Percentiles rank a stretch among this genome's conserved stretches.
These are phyloP conservation scores for Rhaphigaster nebulosa DNA, from an alignment of 2,888 invertebrate genomes.

Conservation along the genomic window DNA sequence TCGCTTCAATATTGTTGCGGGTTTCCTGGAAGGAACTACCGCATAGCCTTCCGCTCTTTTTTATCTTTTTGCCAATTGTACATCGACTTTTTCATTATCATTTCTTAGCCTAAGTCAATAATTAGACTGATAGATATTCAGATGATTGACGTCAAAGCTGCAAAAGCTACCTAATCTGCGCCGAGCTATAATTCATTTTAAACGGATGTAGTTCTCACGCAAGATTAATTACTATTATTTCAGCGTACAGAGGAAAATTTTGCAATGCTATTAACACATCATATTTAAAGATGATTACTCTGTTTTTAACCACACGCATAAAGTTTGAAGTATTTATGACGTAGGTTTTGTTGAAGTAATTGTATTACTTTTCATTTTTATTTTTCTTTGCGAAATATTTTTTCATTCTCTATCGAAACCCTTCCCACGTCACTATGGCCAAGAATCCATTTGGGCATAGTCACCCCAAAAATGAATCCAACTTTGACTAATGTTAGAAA, in stretches of 20 bases:
- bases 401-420: not conserved
- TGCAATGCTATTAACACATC: not conserved
- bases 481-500: too few species aligned
- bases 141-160: not conserved
- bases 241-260: not conserved
- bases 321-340: not conserved
- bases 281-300: slow-evolving; percentile 1
- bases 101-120: not conserved
- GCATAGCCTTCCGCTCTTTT: not conserved
- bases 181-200: not conserved
- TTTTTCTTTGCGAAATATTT: not conserved
- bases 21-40: not conserved
- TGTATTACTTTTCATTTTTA: not conserved
- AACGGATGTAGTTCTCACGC: not conserved
- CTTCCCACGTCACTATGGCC: too few species aligned
- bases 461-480: too few species aligned
- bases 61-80: not conserved
- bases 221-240: not conserved
- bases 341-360: not conserved
- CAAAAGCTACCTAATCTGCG: not conserved
- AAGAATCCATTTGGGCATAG: too few species aligned
- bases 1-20: not conserved
- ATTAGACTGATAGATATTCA: not conserved
- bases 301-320: not conserved
- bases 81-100: not conserved